A percentile compares a stretch with the other conserved stretches of the same genome.
These are phyloP conservation scores for Nephrocerus scutellatus DNA, from an alignment of 2,888 invertebrate species.

Conservation along the genomic window DNA sequence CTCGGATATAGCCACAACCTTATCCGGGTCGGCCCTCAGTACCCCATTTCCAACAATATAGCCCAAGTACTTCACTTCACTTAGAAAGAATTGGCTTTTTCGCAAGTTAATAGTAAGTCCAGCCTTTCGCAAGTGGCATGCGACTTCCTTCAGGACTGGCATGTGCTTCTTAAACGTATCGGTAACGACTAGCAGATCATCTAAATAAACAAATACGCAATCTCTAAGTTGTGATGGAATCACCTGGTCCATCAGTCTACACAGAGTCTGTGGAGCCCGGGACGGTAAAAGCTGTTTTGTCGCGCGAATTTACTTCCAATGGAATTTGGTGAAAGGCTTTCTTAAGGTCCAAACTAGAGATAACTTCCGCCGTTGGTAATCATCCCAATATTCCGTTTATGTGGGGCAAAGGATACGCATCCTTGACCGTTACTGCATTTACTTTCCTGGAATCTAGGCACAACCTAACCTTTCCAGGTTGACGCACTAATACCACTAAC, in stretches of 20 bases:
- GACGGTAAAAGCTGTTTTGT: no score
- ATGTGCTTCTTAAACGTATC: slow-evolving; percentile 10
- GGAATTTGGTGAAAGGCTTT: slow-evolving; percentile 13
- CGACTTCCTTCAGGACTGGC: background rate
- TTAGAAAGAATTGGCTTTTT: slow-evolving; percentile 15
- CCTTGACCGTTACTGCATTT: slow-evolving; percentile 26
- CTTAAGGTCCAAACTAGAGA: slow-evolving; percentile 14
- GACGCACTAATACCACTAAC: slow-evolving; percentile 28
- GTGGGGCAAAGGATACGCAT: slow-evolving; percentile 20
- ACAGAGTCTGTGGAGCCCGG: no score
- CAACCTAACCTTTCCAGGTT: slow-evolving; percentile 25
- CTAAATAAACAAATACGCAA: slow-evolving; percentile 14
- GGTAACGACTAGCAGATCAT: slow-evolving; percentile 15
- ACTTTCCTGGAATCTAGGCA: slow-evolving; percentile 33
- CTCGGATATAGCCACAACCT: slow-evolving; percentile 12
- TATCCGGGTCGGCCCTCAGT: slow-evolving; percentile 11
- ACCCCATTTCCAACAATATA: slow-evolving; percentile 15
- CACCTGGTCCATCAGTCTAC: background rate
- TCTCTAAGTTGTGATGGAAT: slow-evolving; percentile 11
- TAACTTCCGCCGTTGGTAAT: slow-evolving; percentile 10
- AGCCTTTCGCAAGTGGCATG: background rate
- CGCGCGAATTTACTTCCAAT: slow-evolving; percentile 8
- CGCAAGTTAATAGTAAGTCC: slow-evolving; percentile 12
- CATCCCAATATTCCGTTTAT: slow-evolving; percentile 17
- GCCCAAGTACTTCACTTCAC: slow-evolving; percentile 12